These are phyloP conservation scores for Philereme transversata DNA, from an alignment of 2,888 invertebrate species.

Conservation along the genomic window DNA sequence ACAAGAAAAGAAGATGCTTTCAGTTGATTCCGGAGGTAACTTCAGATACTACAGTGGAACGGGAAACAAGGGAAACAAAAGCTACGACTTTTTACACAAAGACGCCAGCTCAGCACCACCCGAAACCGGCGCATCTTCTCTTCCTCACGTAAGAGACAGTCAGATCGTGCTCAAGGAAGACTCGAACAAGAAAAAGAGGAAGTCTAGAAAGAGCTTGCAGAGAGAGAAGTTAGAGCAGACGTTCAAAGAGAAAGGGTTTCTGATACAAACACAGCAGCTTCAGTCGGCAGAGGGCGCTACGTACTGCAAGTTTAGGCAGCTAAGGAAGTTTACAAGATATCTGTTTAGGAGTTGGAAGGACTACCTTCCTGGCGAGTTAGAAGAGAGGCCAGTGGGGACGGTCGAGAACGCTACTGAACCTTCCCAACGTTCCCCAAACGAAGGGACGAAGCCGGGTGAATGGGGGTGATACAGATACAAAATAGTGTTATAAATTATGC, in stretches of 20 bases:
- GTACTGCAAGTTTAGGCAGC: conserved; percentile 95
- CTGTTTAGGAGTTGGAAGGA: conserved; percentile 97
- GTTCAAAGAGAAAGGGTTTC: conserved; percentile 95
- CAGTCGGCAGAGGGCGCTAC: conserved; percentile 97
- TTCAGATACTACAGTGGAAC: conserved; percentile 94
- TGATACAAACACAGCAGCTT: conserved; percentile 96
- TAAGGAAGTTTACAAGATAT: conserved; percentile 95
- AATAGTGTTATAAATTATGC: conserved; percentile 27
- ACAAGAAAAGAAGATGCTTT: conserved; percentile 96
- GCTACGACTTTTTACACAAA: conserved; percentile 90
- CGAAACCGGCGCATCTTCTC: conserved; percentile 50
- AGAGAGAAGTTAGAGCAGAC: conserved; percentile 95
- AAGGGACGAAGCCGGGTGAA: conserved; percentile 49
- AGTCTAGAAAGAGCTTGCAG: conserved; percentile 92
- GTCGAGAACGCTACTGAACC: conserved; percentile 12
- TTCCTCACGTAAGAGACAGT: conserved; percentile 42
- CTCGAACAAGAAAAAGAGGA: conserved; percentile 86
- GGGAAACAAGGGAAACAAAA: conserved; percentile 91
- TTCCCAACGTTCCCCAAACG: conserved; percentile 35
- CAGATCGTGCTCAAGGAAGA: conserved; percentile 60
- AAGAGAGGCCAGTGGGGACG: conserved; percentile 52
- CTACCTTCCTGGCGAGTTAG: conserved; percentile 91
- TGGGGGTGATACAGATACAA: conserved; percentile 56
- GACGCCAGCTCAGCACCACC: conserved; percentile 83
- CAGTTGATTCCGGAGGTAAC: conserved; percentile 94